Evolutionary conservation across 2,113 vertebrate species (phyloP), one percentile per base, ranked within the genome.

Genomic region (Hydrolagus affinis): DNA sequence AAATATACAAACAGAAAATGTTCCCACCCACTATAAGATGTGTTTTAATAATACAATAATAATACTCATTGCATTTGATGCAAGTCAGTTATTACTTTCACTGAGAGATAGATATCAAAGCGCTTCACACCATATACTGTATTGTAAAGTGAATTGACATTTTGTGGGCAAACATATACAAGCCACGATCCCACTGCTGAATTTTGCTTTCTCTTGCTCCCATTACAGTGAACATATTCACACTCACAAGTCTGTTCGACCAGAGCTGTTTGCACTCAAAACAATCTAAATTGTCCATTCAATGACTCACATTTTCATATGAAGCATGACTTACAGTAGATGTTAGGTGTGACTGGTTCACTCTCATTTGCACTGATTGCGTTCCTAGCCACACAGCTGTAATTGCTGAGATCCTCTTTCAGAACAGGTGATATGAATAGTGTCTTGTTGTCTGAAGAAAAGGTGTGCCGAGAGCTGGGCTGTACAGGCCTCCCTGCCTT

Each of bases 401-500:
- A 95, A 89, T 94, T 93, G 19, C 94, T 93, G 86, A 92, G 86
- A 70, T 94, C 94, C 85, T 93, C 92, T 89, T 93, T 95, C 85
- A 91, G 90, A 74, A 92, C 94, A 0, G 94, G 93, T 87, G 90
- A 88, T 89, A 95, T 94, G 15, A 88, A 88, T 87, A 95, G 88
- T 0, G 87, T 92, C 80, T 90, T 89, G 85, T 91, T 92, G 87
- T 92, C 89, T 60, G 87, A 87, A 77, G 91, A 93, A 89, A 93
- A 91, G 32, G 62, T 91, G 62, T 90, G 90, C 85, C 88, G 91
- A 56, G 90, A 86, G 64, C 88, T 74, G 8, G 86, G 75, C 28
- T 57, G 87, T 30, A 94, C 77, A 60, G 25, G 87, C 4, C 89
- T 91, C 69, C 92, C 91, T 86, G 94, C 91, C 91, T 93, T 94